These are phyloP conservation scores for Dreissena rostriformis DNA, from an alignment of 1,140 invertebrate species.

Conservation along the genomic window DNA sequence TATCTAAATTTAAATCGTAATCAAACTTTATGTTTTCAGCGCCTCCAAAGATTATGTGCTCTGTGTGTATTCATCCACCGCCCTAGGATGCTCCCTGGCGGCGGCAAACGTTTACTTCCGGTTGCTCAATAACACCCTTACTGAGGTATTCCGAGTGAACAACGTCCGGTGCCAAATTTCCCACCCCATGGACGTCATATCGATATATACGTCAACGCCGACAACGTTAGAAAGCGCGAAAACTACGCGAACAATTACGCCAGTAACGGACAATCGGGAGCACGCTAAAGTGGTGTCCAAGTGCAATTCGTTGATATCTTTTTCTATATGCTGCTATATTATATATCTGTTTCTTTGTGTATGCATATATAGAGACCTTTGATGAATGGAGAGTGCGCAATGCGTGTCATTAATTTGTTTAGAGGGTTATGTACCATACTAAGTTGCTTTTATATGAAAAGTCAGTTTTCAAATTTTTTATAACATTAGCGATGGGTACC, in stretches of 20 bases:
- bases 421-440: no score
- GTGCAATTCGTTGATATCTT: no score
- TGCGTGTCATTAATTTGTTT: no score
- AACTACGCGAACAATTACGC: neutral
- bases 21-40: slow-evolving; percentile 15
- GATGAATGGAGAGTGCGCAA: no score
- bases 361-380: no score
- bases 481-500: no score
- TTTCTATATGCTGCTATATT: no score
- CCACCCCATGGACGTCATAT: slow-evolving; percentile 52
- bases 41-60: slow-evolving; percentile 36
- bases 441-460: no score
- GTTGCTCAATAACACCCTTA: slow-evolving; percentile 44
- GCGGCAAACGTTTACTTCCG: slow-evolving; percentile 47
- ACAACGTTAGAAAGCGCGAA: neutral
- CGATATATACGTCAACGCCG: slow-evolving; percentile 39
- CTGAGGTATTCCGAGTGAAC: slow-evolving; percentile 9
- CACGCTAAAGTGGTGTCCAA: slow-evolving; percentile 27
- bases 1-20: neutral
- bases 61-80: slow-evolving; percentile 49
- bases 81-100: slow-evolving; percentile 45
- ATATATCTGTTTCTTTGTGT: no score
- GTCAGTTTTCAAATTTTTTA: no score
- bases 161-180: slow-evolving; percentile 22
- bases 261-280: neutral